Conservation (phyloP, 2,888 invertebrate genomes). For the Geotrupes spiniger region DNA sequence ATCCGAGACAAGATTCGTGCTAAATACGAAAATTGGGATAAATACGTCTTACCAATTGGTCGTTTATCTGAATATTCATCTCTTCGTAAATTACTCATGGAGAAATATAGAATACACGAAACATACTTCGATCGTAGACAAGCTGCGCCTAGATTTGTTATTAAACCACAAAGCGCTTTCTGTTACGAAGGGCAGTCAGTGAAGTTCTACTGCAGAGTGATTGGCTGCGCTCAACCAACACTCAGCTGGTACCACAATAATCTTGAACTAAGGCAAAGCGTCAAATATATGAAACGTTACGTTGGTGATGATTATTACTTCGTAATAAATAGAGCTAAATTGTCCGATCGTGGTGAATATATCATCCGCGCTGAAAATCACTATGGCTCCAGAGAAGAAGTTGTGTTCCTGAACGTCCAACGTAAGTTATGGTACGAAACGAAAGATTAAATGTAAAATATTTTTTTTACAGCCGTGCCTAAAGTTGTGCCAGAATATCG, state of each 20-base stretch:
- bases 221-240: slow-evolving; percentile 90
- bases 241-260: slow-evolving; percentile 95
- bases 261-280: slow-evolving; percentile 90
- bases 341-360: slow-evolving; percentile 96
- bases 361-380: slow-evolving; percentile 95
- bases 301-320: slow-evolving; percentile 95
- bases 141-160: slow-evolving; percentile 97
- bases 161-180: slow-evolving; percentile 92
- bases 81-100: slow-evolving; percentile 89
- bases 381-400: slow-evolving; percentile 93
- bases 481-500: slow-evolving; percentile 67
- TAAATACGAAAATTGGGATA: slow-evolving; percentile 76
- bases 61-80: slow-evolving; percentile 96
- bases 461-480: slow-evolving; percentile 62
- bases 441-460: neutral
- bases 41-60: slow-evolving; percentile 91
- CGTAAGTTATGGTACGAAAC: slow-evolving; percentile 58
- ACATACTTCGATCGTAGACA: slow-evolving; percentile 95
- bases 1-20: slow-evolving; percentile 85
- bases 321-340: slow-evolving; percentile 91
- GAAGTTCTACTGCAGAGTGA: slow-evolving; percentile 95
- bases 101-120: slow-evolving; percentile 96
- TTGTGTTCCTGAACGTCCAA: slow-evolving; percentile 94
- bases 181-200: slow-evolving; percentile 97
- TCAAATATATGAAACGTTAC: slow-evolving; percentile 99